Conservation (phyloP, 1,140 invertebrate genomes). For the Trichonephila inaurata region DNA sequence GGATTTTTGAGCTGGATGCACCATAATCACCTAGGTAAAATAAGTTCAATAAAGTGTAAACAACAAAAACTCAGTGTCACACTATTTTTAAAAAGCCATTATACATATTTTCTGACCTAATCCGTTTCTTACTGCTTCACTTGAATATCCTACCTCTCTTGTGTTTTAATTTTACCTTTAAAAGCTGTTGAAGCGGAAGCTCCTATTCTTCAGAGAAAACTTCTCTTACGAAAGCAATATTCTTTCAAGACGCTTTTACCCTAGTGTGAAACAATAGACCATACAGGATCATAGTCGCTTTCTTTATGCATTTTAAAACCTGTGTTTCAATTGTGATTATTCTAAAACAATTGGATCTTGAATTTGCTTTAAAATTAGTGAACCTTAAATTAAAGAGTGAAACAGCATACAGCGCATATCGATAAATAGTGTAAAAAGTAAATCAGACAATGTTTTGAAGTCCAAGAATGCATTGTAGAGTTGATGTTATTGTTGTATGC, state of each 20-base stretch:
- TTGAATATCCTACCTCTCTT: neutral
- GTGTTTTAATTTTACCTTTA: neutral
- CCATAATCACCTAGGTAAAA: neutral
- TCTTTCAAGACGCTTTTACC: neutral
- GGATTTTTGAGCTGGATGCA: neutral
- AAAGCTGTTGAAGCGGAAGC: neutral
- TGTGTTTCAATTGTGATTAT: neutral
- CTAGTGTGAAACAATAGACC: neutral
- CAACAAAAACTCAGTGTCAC: neutral
- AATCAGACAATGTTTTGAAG: neutral
- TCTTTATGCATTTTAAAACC: slow-evolving; percentile 26
- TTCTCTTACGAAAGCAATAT: neutral
- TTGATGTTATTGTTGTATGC: neutral
- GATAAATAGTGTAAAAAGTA: slow-evolving; percentile 12
- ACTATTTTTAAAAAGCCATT: neutral
- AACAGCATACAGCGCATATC: neutral
- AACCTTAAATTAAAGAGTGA: neutral
- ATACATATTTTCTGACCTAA: neutral
- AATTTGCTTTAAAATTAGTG: neutral
- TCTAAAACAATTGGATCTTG: slow-evolving; percentile 19
- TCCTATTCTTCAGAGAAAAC: slow-evolving; percentile 7
- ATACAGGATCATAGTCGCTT: neutral
- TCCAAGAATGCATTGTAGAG: neutral
- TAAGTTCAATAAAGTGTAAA: neutral
- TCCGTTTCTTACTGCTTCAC: neutral